Evolutionary conservation across 2,888 invertebrate genomes (phyloP).

Genomic region (Pycnomerus fuliginosus): DNA sequence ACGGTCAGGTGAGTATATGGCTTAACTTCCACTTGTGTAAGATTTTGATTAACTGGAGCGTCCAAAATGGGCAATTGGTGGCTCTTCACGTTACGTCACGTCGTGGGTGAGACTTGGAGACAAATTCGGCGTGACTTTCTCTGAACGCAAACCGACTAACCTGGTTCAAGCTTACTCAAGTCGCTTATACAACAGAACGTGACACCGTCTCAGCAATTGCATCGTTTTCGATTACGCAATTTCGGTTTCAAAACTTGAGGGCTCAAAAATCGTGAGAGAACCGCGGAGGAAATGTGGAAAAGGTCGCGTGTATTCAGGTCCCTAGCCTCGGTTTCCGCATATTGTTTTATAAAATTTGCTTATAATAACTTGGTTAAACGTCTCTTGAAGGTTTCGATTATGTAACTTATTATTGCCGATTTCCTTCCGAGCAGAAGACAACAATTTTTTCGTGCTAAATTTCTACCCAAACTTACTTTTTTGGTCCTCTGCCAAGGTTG

Average conservation of each 20-base stretch:
- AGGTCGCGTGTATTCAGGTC: slow-evolving; percentile 17
- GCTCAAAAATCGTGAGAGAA: slow-evolving; percentile 8
- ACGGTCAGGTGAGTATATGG: slow-evolving; percentile 26
- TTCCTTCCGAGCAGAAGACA: too few species aligned
- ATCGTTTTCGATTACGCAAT: slow-evolving; percentile 16
- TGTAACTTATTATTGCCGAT: too few species aligned
- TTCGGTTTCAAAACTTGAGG: slow-evolving; percentile 3
- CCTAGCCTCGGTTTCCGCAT: slow-evolving; percentile 17
- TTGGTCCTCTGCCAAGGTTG: too few species aligned
- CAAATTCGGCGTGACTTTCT: slow-evolving; percentile 42
- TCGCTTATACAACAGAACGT: slow-evolving; percentile 32
- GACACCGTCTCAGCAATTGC: slow-evolving; percentile 31
- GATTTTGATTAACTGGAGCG: not conserved
- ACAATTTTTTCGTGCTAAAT: too few species aligned
- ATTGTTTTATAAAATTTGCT: slow-evolving; percentile 23
- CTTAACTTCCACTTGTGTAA: not conserved
- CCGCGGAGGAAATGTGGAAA: slow-evolving; percentile 15
- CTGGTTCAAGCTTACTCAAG: slow-evolving; percentile 35
- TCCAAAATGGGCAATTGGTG: too few species aligned
- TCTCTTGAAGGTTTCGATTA: too few species aligned
- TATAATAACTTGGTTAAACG: too few species aligned
- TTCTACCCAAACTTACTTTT: too few species aligned
- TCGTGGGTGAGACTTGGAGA: slow-evolving; percentile 35
- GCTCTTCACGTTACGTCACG: too few species aligned
- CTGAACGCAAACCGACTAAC: slow-evolving; percentile 37